Evolutionary conservation across 2,888 invertebrate genomes (phyloP).

Genomic region (Harpalus rubripes): DNA sequence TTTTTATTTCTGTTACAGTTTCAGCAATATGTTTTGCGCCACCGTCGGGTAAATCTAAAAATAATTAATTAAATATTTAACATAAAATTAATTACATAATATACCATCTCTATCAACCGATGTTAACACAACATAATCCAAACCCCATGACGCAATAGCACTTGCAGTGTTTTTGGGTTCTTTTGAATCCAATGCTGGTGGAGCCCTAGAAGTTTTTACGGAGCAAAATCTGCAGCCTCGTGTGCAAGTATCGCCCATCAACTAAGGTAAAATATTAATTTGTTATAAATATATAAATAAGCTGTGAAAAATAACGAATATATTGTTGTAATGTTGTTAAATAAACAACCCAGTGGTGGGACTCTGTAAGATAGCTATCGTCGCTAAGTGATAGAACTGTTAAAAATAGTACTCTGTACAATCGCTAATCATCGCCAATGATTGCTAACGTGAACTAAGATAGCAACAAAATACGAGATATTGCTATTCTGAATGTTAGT

Average conservation of each 20-base stretch:
- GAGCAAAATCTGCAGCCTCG: slow-evolving; percentile 99
- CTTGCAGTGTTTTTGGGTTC: slow-evolving; percentile 96
- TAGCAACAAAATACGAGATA: no score
- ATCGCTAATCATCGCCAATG: no score
- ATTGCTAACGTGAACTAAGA: no score
- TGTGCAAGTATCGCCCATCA: slow-evolving; percentile 99
- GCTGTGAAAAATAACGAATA: no score
- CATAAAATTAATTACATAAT: not conserved
- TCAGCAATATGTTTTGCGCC: slow-evolving; percentile 96
- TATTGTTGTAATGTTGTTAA: no score
- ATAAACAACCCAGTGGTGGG: no score
- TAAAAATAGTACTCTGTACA: no score
- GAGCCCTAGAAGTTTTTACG: slow-evolving; percentile 95
- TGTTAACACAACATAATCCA: slow-evolving; percentile 98
- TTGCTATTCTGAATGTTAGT: no score
- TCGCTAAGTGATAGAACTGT: no score
- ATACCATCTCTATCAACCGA: slow-evolving; percentile 98
- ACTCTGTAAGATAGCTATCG: no score
- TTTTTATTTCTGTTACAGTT: slow-evolving; percentile 93
- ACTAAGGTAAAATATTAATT: slow-evolving; percentile 77
- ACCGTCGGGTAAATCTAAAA: slow-evolving; percentile 93
- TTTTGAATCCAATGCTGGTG: slow-evolving; percentile 92
- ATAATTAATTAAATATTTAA: slow-evolving; percentile 60
- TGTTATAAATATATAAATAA: not conserved
- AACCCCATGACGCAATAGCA: slow-evolving; percentile 95